Evolutionary conservation across 2,888 invertebrate genomes (phyloP).

Genomic region (Enoplolaimus lenunculus): DNA sequence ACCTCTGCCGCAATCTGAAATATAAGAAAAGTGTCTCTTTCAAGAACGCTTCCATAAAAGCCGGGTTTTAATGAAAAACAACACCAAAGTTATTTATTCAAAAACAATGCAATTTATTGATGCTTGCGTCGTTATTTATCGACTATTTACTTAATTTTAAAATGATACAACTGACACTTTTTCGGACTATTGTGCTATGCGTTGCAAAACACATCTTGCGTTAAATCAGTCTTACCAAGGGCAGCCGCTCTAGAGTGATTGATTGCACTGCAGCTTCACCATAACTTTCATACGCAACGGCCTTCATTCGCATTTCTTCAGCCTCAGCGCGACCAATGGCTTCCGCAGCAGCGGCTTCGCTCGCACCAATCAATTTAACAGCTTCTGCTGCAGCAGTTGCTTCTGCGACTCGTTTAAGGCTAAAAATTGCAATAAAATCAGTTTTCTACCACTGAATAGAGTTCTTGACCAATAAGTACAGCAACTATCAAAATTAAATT

Average conservation of each 20-base stretch:
- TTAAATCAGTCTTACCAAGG: slow-evolving; percentile 78
- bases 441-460: background rate
- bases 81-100: no score
- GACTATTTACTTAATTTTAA: no score
- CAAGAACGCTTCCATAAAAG: no score
- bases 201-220: no score
- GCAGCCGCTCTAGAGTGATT: slow-evolving; percentile 76
- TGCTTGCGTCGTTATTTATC: no score
- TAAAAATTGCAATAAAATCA: slow-evolving; percentile 39
- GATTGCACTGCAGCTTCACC: slow-evolving; percentile 89
- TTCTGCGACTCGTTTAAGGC: slow-evolving; percentile 74
- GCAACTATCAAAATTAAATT: no score
- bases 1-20: slow-evolving; percentile 84
- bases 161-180: no score
- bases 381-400: slow-evolving; percentile 83
- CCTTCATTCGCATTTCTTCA: slow-evolving; percentile 84
- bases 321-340: slow-evolving; percentile 87
- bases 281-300: slow-evolving; percentile 83
- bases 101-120: no score
- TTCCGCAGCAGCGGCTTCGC: slow-evolving; percentile 77
- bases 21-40: slow-evolving; percentile 24
- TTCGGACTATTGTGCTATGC: no score
- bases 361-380: slow-evolving; percentile 72
- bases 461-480: no score
- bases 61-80: no score